Evolutionary conservation across 2,888 invertebrate species (phyloP), one percentile per base, ranked within the genome.

Genomic region (Netelia virgata): DNA sequence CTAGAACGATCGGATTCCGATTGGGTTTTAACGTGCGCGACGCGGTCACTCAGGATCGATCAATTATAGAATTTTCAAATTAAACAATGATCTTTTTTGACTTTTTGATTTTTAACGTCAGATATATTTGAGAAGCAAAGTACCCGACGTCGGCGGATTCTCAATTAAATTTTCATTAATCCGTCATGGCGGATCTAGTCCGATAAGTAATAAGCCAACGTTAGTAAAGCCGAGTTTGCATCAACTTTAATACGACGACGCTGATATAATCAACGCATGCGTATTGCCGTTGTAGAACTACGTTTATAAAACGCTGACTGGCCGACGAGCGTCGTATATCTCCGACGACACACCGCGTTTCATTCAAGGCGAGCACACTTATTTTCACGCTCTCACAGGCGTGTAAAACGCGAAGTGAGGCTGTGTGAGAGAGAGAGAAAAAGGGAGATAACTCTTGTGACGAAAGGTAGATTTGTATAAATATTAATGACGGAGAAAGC

Each of bases 351-450:
- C 28, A 47, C 11, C 53, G 63, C 63, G 36, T 75, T 63, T 23
- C 50, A 75, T 75, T 75, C 75, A 64, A 64, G 64, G 55, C 64
- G 53, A 47, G 18, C 28, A 28, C 23, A 64, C 53, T 41, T 53
- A 75, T 64, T 64, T 47, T 47, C 47, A 47, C 63, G 64, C 63
- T 41, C 41, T 64, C 63, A 55, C 75, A 64, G 36, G 36, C 36
- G 28, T 36, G 53, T 66, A 36, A 53, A 36, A 64, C 18, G 18
- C 41, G 36, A 1, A 2, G 18, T 28, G 64, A 64, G 41, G 3
- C 5, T 36, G 36, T 6, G 8, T 6, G 36, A 36, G 6, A 36
- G 36, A 36, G 36, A 36, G 36, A 36, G 36, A 28, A 5, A 28
- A 28, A 28, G 28, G 28, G 28, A 28, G 28, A 36, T 28, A 5